Evolutionary conservation across 2,113 vertebrate genomes (phyloP), one percentile per base, ranked within the genome.

Genomic region (Halcyon malimbica): DNA sequence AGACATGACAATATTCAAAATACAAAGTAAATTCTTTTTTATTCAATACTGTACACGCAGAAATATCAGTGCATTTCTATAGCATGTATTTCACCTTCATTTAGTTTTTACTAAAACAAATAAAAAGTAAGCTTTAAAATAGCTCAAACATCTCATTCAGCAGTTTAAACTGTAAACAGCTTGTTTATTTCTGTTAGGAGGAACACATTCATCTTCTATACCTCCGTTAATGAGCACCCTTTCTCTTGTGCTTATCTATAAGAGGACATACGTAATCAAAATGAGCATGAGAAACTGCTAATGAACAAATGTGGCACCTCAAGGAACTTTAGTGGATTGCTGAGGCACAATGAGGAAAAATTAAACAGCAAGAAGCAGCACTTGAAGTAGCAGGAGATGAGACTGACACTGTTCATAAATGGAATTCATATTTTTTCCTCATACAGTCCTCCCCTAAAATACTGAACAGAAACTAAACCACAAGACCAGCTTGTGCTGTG

Each of bases 11-110:
- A 98, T 98, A 99, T 98, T 98, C 98, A 98, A 98, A 98, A 98
- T 98, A 98, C 98, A 98, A 97, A 98, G 98, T 97, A 97, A 98
- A 98, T 98, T 98, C 97, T 98, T 98, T 90, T 98, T 98, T 95
- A 98, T 99, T 98, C 99, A 99, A 99, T 99, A 99, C 99, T 99
- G 99, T 99, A 99, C 98, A 98, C 12, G 97, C 97, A 94, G 97
- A 97, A 98, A 98, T 98, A 98, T 99, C 99, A 99, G 99, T 99
- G 99, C 99, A 99, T 99, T 98, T 97, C 97, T 98, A 98, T 98
- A 98, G 98, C 97, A 98, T 98, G 98, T 99, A 97, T 98, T 98
- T 98, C 96, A 98, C 98, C 99, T 99, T 99, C 99, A 99, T 99
- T 98, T 99, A 98, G 97, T 98, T 97, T 97, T 95, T 98, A 97